A percentile compares a stretch with the other conserved stretches of the same genome.
phyloP scores from a whole-genome alignment of 2,888 invertebrate genomes.

The Autographa pulchrina region DNA sequence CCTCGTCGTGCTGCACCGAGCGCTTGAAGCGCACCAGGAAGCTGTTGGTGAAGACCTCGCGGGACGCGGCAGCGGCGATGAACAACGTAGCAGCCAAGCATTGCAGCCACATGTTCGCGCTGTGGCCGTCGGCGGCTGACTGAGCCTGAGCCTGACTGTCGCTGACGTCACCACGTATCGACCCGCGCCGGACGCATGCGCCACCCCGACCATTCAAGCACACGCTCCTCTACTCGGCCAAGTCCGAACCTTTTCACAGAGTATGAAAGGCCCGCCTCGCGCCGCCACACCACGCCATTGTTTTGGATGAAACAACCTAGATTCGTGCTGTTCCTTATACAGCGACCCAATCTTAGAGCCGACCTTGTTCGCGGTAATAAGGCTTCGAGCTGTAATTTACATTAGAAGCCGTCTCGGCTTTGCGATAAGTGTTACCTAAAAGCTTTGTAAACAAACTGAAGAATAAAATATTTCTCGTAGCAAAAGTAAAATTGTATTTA shows the following conservation, averaged over 20 bases:
- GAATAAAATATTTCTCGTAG: constrained; percentile 13
- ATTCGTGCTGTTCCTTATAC: constrained; percentile 56
- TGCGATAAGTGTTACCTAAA: constrained; percentile 59
- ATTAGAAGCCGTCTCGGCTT: constrained; percentile 44
- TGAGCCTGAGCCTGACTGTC: constrained; percentile 79
- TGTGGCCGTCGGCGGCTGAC: constrained; percentile 84
- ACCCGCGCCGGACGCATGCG: constrained; percentile 82
- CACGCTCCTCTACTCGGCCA: constrained; percentile 53
- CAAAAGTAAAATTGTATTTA: constrained; percentile 36
- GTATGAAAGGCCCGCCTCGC: constrained; percentile 71
- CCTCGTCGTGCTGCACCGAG: constrained; percentile 93
- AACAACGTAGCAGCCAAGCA: constrained; percentile 83
- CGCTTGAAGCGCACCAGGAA: constrained; percentile 97
- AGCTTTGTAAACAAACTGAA: constrained; percentile 44
- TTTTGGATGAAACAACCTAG: constrained; percentile 71
- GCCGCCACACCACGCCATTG: constrained; percentile 66
- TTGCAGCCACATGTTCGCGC: constrained; percentile 85
- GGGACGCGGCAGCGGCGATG: constrained; percentile 79
- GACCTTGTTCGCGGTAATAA: constrained; percentile 56
- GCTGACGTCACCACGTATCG: constrained; percentile 87
- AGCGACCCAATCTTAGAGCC: constrained; percentile 47
- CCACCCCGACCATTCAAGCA: constrained; percentile 65
- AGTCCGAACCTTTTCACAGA: constrained; percentile 68
- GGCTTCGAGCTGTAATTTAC: constrained; percentile 45
- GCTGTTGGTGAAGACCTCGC: constrained; percentile 97